Percentiles rank a stretch among this genome's conserved stretches.
Conservation (phyloP, 1,140 invertebrate genomes). For the Lysiphlebus fabarum region DNA sequence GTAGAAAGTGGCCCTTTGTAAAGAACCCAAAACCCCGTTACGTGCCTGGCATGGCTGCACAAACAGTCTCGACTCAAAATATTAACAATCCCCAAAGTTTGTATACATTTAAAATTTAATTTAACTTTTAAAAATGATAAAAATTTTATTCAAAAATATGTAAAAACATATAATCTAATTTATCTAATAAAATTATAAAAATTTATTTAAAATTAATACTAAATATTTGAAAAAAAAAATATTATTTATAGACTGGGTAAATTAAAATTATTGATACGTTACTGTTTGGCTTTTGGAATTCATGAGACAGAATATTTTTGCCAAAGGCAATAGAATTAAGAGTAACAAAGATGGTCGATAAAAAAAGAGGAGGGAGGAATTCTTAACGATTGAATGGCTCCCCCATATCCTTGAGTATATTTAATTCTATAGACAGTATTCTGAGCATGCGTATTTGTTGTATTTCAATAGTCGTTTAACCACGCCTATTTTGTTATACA, state of each 20-base stretch:
- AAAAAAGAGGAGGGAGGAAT: neutral
- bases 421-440: conserved; percentile 1
- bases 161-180: too few relatives aligned
- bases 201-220: too few relatives aligned
- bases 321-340: neutral
- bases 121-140: too few relatives aligned
- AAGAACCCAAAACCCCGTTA: neutral
- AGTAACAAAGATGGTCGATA: neutral
- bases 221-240: neutral
- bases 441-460: conserved; percentile 4
- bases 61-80: neutral
- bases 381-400: conserved; percentile 25
- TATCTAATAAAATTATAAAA: too few relatives aligned
- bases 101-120: too few relatives aligned
- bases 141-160: too few relatives aligned
- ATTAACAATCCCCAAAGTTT: neutral
- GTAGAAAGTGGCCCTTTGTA: too few relatives aligned
- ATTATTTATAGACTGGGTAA: neutral
- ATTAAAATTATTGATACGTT: conserved; percentile 1
- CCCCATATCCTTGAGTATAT: neutral
- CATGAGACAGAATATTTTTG: neutral
- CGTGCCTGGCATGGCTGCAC: neutral
- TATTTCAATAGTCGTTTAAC: conserved; percentile 21
- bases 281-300: neutral
- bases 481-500: conserved; percentile 40